phyloP scores from a whole-genome alignment of 2,113 vertebrate species.

The Thunnus maccoyii region DNA sequence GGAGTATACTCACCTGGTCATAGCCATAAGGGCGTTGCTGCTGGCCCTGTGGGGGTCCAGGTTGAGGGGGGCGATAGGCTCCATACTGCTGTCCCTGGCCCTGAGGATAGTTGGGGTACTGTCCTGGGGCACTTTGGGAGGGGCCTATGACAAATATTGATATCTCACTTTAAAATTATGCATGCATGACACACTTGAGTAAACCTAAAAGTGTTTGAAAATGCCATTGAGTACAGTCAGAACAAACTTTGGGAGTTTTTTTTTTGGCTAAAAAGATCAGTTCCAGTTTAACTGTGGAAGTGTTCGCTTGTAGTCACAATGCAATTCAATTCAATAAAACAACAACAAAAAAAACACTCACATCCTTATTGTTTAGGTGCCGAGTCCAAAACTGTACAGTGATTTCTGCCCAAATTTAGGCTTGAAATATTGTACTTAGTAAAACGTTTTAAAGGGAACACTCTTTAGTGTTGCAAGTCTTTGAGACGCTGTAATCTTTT shows the following conservation, averaged over 20 bases:
- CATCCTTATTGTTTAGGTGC: too few relatives aligned
- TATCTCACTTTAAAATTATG: neutral
- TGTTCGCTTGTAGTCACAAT: neutral
- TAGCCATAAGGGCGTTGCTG: constrained; percentile 98
- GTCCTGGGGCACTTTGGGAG: constrained; percentile 92
- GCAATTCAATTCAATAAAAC: too few relatives aligned
- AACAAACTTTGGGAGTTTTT: too few relatives aligned
- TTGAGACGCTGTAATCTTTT: neutral
- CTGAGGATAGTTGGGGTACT: constrained; percentile 97
- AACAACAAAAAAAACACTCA: too few relatives aligned
- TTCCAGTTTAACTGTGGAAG: neutral
- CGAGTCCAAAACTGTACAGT: too few relatives aligned
- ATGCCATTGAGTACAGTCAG: neutral
- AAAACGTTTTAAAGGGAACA: too few relatives aligned
- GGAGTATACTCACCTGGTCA: constrained; percentile 92
- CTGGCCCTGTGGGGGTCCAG: constrained; percentile 94
- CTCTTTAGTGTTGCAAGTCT: too few relatives aligned
- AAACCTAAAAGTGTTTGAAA: neutral
- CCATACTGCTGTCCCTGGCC: constrained; percentile 98
- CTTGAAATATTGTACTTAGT: too few relatives aligned
- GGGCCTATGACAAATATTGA: constrained; percentile 84
- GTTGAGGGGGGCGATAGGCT: constrained; percentile 94
- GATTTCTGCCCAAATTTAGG: too few relatives aligned
- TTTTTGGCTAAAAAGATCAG: too few relatives aligned
- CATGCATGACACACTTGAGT: neutral